Base-by-base conservation (phyloP, 1,140 invertebrate species). In the Radopholus similis region DNA sequence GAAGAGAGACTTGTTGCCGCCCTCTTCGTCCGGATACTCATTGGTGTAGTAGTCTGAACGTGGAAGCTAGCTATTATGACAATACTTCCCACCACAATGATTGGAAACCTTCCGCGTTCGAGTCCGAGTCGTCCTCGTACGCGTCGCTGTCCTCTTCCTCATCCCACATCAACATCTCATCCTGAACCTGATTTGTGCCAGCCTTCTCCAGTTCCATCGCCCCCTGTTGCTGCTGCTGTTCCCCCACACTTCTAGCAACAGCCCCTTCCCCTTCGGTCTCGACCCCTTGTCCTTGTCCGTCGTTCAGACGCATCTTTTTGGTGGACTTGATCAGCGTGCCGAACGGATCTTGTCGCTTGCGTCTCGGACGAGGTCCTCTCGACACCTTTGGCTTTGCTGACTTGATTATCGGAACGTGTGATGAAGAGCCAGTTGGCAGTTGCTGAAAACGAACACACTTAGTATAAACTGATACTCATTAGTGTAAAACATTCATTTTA, bases 31-130 rank as follows among this genome's bases (percentile, higher is more conserved):
- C 13, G 73, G 73, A 49, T 75, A 75, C 30, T 75, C 73, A 58
- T 75, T 75, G n/a, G 34, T 53, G 47, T 79, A 79, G 44, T 72
- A 71, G 38, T 79, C 73, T n/a, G n/a, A n/a, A n/a, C n/a, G n/a
- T n/a, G n/a, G n/a, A n/a, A n/a, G n/a, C n/a, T n/a, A n/a, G 21
- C 64, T 72, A n/a, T 73, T 56, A 15, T 71, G 71, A 26, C 75
- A 35, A 28, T 75, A 18, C 74, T n/a, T n/a, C n/a, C n/a, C n/a
- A n/a, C n/a, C n/a, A n/a, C n/a, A n/a, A n/a, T 23, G 42, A 49
- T 40, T 75, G 62, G 42, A 68, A 56, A 23, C 54, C 75, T 18
- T 60, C 75, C 40, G 69, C 74, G n/a, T 34, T 35, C 34, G 63
- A 44, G 47, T 40, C 63, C 5, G 38, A 34, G 1, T 51, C 49